A percentile compares a stretch with the other conserved stretches of the same genome.
Conservation (phyloP, 30 jellyfish, hydroid and myxozoan genomes). For the Rhopilema esculentum region DNA sequence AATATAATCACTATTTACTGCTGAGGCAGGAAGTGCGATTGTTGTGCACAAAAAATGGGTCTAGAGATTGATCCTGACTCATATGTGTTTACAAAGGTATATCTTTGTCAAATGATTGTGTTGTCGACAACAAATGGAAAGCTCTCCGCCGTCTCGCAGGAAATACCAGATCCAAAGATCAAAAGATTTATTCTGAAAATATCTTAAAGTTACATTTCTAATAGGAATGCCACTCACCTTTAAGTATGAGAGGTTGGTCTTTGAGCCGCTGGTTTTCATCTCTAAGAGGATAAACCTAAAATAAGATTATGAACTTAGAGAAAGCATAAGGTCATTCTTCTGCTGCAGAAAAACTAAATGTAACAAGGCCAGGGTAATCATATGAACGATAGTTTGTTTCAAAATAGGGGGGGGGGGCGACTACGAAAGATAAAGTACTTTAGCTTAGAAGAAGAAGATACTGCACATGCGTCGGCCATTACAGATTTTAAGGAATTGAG, state of each 20-base stretch:
- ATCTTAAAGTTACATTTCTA: not conserved
- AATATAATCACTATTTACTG: not conserved
- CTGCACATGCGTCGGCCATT: no score
- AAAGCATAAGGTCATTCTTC: not conserved
- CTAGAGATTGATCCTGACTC: not conserved
- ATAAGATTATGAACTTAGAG: not conserved
- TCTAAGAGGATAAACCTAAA: constrained; percentile 7
- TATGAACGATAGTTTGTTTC: no score
- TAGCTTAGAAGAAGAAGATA: no score
- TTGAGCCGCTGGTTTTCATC: not conserved
- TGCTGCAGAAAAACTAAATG: not conserved
- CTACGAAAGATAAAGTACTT: no score
- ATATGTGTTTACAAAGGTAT: no score
- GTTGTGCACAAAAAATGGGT: not conserved
- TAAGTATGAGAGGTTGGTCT: not conserved
- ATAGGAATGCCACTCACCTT: not conserved
- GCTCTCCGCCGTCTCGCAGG: not conserved
- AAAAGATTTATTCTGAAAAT: not conserved
- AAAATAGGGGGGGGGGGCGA: no score
- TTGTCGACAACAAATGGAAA: not conserved
- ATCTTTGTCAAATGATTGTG: not conserved
- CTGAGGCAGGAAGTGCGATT: not conserved
- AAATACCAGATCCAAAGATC: not conserved
- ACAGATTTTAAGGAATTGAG: no score
- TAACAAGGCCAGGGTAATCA: no score